Evolutionary conservation across 1,140 invertebrate genomes (phyloP).

Genomic region (Eueides isabella): DNA sequence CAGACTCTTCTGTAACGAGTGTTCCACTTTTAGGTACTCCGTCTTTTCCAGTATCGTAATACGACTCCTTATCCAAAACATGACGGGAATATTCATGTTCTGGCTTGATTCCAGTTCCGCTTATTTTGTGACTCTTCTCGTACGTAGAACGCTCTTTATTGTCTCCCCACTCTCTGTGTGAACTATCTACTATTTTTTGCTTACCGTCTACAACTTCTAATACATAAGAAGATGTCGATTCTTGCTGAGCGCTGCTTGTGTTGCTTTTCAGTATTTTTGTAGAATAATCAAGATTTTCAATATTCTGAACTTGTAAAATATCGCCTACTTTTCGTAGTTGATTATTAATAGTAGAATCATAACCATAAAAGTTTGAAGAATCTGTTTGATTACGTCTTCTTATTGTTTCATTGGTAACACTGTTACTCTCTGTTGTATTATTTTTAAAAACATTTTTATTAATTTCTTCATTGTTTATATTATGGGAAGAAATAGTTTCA

Average conservation of each 20-base stretch:
- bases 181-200: constrained; percentile 81
- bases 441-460: constrained; percentile 38
- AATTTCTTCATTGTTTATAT: constrained; percentile 34
- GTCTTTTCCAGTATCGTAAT: constrained; percentile 82
- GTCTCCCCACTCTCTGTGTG: constrained; percentile 82
- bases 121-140: constrained; percentile 75
- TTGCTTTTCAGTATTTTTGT: constrained; percentile 77
- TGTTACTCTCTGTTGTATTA: constrained; percentile 34
- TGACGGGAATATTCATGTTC: constrained; percentile 82
- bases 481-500: constrained; percentile 16
- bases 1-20: constrained; percentile 69
- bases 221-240: constrained; percentile 81
- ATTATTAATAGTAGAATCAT: constrained; percentile 70
- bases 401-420: constrained; percentile 43
- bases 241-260: constrained; percentile 77
- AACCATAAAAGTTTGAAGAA: constrained; percentile 75
- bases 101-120: constrained; percentile 80
- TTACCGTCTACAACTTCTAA: constrained; percentile 84
- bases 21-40: constrained; percentile 74
- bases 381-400: constrained; percentile 64
- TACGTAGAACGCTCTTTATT: constrained; percentile 79
- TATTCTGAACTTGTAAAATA: constrained; percentile 66
- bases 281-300: constrained; percentile 69
- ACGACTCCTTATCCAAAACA: constrained; percentile 79
- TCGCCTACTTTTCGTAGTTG: constrained; percentile 71